Conservation (phyloP, 64 coral and sea anemone genomes). For the Montipora foliosa region DNA sequence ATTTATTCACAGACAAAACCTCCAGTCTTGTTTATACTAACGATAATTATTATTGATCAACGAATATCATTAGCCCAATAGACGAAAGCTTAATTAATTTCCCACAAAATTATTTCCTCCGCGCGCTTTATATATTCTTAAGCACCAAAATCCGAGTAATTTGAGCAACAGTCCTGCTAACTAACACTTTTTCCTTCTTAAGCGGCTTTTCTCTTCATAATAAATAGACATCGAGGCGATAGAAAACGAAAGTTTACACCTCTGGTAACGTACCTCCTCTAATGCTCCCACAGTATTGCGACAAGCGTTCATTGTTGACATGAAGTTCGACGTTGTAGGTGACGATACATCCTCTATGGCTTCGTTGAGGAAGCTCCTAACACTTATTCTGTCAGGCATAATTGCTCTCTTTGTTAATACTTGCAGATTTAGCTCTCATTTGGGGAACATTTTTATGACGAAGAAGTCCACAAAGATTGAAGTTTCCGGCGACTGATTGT, state of each 20-base stretch:
- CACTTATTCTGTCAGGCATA: conserved; percentile 95
- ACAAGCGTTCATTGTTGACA: conserved; percentile 84
- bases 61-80: conserved; percentile 11
- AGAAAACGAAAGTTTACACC: background rate
- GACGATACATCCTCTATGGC: conserved; percentile 88
- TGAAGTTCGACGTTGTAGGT: conserved; percentile 92
- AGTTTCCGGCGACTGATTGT: conserved; percentile 50
- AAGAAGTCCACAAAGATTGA: background rate
- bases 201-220: background rate
- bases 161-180: background rate
- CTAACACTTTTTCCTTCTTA: background rate
- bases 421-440: conserved; percentile 10
- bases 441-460: conserved; percentile 10
- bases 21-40: background rate
- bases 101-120: background rate
- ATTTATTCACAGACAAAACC: background rate
- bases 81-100: background rate
- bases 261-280: conserved; percentile 73
- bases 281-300: conserved; percentile 73
- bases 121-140: background rate
- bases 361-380: conserved; percentile 76
- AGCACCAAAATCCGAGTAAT: background rate
- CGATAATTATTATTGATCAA: background rate
- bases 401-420: background rate
- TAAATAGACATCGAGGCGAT: background rate